These are phyloP conservation scores for Calonectris borealis DNA, from an alignment of 2,113 vertebrate species.

Conservation along the genomic window DNA sequence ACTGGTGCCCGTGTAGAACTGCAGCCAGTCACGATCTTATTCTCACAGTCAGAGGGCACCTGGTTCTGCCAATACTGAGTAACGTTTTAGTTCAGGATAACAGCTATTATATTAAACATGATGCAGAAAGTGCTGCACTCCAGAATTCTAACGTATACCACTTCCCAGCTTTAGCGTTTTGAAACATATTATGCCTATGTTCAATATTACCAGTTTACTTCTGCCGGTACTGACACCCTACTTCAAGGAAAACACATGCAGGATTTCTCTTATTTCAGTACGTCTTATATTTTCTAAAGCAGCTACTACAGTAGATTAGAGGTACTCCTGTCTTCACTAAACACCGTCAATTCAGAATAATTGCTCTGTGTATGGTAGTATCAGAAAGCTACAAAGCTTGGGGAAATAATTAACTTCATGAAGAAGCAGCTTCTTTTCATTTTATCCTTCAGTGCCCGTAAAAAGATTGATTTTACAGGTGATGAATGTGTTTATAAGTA, in stretches of 20 bases:
- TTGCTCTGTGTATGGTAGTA: not conserved
- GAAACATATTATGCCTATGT: not conserved
- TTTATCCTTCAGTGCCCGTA: constrained; percentile 20
- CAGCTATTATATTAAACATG: not conserved
- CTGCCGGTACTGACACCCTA: not conserved
- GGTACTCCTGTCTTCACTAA: not conserved
- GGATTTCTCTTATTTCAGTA: not conserved
- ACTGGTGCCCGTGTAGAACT: not conserved
- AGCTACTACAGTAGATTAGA: not conserved
- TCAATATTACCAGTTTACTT: not conserved
- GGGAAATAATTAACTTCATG: constrained; percentile 25
- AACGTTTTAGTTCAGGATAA: not conserved
- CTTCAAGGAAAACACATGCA: not conserved
- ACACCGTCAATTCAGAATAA: not conserved
- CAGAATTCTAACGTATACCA: not conserved
- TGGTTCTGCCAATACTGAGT: not conserved
- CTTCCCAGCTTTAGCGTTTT: not conserved
- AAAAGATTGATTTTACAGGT: constrained; percentile 34
- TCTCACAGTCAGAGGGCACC: not conserved
- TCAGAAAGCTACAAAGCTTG: not conserved
- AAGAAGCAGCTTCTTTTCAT: constrained; percentile 1
- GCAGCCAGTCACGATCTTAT: not conserved
- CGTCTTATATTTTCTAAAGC: not conserved
- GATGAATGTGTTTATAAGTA: not conserved
- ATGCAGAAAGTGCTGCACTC: not conserved